Base-by-base conservation (phyloP, 2,888 invertebrate genomes). In the Bhutanitis thaidina region DNA sequence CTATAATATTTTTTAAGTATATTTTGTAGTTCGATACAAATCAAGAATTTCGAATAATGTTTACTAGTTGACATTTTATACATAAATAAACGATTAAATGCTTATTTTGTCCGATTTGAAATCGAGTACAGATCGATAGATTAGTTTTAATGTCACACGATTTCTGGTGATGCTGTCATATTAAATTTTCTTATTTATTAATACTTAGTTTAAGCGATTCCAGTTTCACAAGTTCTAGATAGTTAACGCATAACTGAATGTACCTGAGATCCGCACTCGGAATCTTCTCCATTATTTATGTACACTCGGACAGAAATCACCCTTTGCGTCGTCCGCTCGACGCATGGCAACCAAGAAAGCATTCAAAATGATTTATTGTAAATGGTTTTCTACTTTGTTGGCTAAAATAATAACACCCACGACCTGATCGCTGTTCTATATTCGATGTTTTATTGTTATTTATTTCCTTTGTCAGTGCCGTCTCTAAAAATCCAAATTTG, bases 371-470 rank as follows among this genome's bases (percentile, higher is more conserved):
- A 89, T 89, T 89, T 89, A 89, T 88, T 87, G 89, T 87, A 88
- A 89, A 89, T 88, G 87, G 87, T 85, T 89, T 85, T 88, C 88
- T 88, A 89, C 89, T 86, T 89, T 89, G 89, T 89, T 85, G 88
- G 87, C 86, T 87, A 87, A 89, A 89, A 88, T 89, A 89, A 89
- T 88, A 87, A 84, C 80, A 71, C 67, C 72, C 68, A 72, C 72
- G 76, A 67, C 71, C 74, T 68, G 78, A 82, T 77, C 71, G 77
- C 76, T 74, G 82, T 80, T 87, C 87, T 86, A 87, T 84, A 86
- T 83, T 84, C 75, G 67, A 81, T 69, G 76, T 82, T 86, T 86
- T 84, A 81, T 84, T 80, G 73, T 82, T 77, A 64, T 71, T 74
- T 77, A 5, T 77, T 77, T 71, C 66, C 70, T 77, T 80, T 78